These are phyloP conservation scores for Apostichopus parvimensis DNA, from an alignment of 35 echinoderm and acorn worm species.

Conservation along the genomic window DNA sequence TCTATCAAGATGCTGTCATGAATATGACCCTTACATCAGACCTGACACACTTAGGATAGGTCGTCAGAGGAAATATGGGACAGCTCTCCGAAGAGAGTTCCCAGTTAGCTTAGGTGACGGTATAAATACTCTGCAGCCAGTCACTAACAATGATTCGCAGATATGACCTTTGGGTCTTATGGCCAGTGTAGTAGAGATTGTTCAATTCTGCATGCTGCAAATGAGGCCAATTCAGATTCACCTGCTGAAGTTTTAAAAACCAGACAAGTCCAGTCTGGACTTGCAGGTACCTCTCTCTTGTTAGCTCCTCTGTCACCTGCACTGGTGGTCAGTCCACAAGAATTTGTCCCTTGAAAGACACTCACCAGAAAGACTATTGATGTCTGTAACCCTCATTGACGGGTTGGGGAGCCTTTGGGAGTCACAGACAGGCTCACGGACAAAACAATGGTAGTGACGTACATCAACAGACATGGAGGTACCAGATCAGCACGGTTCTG, in stretches of 20 bases:
- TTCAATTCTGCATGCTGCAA: background rate
- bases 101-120: background rate
- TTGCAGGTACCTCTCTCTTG: background rate
- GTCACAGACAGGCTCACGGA: background rate
- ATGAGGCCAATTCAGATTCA: background rate
- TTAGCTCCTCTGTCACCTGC: too few relatives aligned
- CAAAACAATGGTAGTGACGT: background rate
- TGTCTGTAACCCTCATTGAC: background rate
- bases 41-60: background rate
- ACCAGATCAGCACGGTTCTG: background rate
- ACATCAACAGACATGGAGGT: background rate
- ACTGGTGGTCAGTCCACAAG: background rate
- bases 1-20: background rate
- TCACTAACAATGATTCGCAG: background rate
- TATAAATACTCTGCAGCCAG: background rate
- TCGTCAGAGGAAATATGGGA: background rate
- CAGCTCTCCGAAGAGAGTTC: too few relatives aligned
- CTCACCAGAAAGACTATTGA: background rate
- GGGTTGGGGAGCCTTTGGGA: background rate
- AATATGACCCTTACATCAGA: background rate
- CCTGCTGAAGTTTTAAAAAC: background rate
- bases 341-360: background rate
- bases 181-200: background rate
- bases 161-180: background rate
- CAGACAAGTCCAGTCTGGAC: background rate